A percentile compares a stretch with the other conserved stretches of the same genome.
Conservation (phyloP, 2,888 invertebrate genomes). For the Deilephila elpenor region DNA sequence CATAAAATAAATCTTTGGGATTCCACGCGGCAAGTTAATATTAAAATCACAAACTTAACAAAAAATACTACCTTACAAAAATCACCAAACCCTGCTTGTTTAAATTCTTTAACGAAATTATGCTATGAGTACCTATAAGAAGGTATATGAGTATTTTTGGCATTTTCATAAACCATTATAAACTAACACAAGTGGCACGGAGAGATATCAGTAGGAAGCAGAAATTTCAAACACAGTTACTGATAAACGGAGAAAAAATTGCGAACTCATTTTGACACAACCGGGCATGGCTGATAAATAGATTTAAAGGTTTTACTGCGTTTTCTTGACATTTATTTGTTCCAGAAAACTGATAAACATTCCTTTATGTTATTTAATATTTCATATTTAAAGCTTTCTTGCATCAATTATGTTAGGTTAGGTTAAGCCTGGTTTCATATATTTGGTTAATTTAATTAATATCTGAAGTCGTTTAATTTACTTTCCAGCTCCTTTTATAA, state of each 20-base stretch:
- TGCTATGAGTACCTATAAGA: constrained; percentile 20
- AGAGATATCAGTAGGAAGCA: neutral
- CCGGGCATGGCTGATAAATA: too few species aligned
- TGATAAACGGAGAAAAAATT: neutral
- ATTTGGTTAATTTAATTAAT: too few species aligned
- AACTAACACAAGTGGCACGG: constrained; percentile 6
- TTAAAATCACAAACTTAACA: constrained; percentile 66
- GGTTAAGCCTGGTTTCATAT: too few species aligned
- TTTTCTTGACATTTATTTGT: too few species aligned
- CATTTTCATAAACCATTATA: neutral
- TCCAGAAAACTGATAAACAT: too few species aligned
- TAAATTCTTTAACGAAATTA: constrained; percentile 10
- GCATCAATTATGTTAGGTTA: too few species aligned
- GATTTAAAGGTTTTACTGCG: too few species aligned
- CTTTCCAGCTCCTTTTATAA: too few species aligned
- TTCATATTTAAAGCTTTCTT: too few species aligned
- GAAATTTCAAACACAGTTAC: neutral
- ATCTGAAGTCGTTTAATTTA: too few species aligned
- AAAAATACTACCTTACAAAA: constrained; percentile 39
- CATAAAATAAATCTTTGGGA: constrained; percentile 72
- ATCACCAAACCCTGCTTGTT: constrained; percentile 16
- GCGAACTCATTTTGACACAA: too few species aligned
- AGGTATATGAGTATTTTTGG: constrained; percentile 20
- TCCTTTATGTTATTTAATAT: too few species aligned
- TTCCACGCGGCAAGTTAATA: constrained; percentile 69